These are phyloP conservation scores for Rhodinocichla rosea DNA, from an alignment of 2,113 vertebrate species.

Conservation along the genomic window DNA sequence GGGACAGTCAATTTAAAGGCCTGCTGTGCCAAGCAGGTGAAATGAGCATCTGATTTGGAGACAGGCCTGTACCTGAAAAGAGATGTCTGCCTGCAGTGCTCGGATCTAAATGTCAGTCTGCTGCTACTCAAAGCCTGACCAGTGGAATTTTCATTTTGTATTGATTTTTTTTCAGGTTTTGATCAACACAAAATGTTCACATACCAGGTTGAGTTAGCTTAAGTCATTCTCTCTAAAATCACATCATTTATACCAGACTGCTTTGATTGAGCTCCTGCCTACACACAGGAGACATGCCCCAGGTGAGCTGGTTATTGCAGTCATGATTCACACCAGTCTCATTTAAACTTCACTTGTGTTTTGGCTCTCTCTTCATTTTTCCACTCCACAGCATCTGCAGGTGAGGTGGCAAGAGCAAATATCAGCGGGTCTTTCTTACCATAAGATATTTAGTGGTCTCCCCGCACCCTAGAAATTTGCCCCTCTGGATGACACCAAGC, in stretches of 20 bases:
- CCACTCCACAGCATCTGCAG: neutral
- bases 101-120: neutral
- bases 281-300: neutral
- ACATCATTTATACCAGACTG: neutral
- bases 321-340: slow-evolving; percentile 34
- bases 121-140: neutral
- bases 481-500: neutral
- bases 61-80: neutral
- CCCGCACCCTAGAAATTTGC: neutral
- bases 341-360: slow-evolving; percentile 31
- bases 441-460: neutral
- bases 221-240: neutral
- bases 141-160: neutral
- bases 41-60: neutral
- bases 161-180: slow-evolving; percentile 4
- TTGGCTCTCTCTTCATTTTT: neutral
- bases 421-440: neutral
- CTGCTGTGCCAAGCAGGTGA: neutral
- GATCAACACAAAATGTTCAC: neutral
- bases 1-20: neutral
- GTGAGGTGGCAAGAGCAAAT: neutral
- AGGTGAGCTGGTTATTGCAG: slow-evolving; percentile 44
- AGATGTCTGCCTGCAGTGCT: neutral
- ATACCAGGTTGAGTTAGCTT: neutral
- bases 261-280: slow-evolving; percentile 37